A percentile compares a stretch with the other conserved stretches of the same genome.
Evolutionary conservation across 2,113 vertebrate genomes (phyloP).

Genomic region (Gnathonemus longibarbis): DNA sequence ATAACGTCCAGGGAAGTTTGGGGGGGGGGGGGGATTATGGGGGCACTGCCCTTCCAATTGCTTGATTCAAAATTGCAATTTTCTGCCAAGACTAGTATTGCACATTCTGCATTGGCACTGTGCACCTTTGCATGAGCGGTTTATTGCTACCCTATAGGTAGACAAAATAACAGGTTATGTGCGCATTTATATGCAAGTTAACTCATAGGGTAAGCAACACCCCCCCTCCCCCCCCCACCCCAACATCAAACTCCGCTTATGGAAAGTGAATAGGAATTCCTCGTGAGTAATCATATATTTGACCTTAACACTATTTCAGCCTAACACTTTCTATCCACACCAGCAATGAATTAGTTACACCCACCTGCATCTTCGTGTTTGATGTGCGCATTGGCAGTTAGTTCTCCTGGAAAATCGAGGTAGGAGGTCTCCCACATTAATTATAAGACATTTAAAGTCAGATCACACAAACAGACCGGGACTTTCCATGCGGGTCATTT

Average conservation of each 20-base stretch:
- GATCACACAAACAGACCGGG: conserved; percentile 8
- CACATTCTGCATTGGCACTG: neutral
- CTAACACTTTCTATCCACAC: neutral
- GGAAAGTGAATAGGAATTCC: neutral
- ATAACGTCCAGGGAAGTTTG: neutral
- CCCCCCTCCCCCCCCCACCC: too few species aligned
- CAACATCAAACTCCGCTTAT: neutral
- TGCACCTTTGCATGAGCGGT: neutral
- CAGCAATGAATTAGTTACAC: neutral
- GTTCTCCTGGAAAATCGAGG: neutral
- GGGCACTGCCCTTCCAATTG: neutral
- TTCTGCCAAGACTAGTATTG: neutral
- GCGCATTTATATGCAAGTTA: neutral
- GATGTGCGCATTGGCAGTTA: neutral
- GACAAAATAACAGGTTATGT: neutral
- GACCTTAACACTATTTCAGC: neutral
- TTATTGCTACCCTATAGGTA: neutral
- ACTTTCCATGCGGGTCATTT: conserved; percentile 26
- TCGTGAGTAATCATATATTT: neutral
- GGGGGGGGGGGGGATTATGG: too few species aligned
- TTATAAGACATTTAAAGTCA: neutral
- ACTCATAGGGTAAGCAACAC: too few species aligned
- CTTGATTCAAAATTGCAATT: neutral
- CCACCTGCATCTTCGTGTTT: neutral
- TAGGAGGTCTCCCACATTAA: neutral